Conservation (phyloP, 2,888 invertebrate species). For the Eristalis intricaria region DNA sequence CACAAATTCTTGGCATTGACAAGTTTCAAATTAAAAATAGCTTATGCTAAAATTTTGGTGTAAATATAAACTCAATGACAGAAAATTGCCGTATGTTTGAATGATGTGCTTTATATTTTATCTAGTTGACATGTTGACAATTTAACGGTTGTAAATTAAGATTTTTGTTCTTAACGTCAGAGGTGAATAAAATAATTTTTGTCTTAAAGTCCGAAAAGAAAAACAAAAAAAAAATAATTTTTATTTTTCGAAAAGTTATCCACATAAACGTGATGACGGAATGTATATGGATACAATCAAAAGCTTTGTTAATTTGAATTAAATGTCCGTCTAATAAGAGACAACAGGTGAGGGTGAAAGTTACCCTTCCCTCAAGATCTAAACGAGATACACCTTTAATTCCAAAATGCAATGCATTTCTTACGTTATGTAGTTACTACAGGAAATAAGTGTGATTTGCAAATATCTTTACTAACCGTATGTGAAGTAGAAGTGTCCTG, state of each 20-base stretch:
- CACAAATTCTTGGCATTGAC: not conserved
- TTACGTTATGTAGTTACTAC: too few species aligned
- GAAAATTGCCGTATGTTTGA: not conserved
- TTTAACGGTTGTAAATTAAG: not conserved
- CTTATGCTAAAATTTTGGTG: not conserved
- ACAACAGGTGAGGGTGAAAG: not conserved
- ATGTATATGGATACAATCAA: too few species aligned
- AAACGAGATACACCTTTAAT: not conserved
- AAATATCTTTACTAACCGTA: not conserved
- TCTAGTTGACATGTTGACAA: not conserved
- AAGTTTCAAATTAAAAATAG: not conserved
- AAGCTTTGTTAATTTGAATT: not conserved
- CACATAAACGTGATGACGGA: too few species aligned
- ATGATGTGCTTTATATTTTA: not conserved
- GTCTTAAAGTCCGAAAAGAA: not conserved
- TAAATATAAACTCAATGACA: not conserved
- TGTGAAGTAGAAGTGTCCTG: too few species aligned
- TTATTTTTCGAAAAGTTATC: too few species aligned
- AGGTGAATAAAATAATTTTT: not conserved
- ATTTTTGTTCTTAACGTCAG: not conserved
- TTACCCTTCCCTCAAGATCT: not conserved
- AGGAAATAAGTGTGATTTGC: not conserved
- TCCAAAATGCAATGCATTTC: not conserved
- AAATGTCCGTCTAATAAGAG: not conserved
- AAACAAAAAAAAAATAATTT: not conserved